Evolutionary conservation across 2,113 vertebrate species (phyloP), one percentile per base, ranked within the genome.

Genomic region (Periophthalmus modestus): DNA sequence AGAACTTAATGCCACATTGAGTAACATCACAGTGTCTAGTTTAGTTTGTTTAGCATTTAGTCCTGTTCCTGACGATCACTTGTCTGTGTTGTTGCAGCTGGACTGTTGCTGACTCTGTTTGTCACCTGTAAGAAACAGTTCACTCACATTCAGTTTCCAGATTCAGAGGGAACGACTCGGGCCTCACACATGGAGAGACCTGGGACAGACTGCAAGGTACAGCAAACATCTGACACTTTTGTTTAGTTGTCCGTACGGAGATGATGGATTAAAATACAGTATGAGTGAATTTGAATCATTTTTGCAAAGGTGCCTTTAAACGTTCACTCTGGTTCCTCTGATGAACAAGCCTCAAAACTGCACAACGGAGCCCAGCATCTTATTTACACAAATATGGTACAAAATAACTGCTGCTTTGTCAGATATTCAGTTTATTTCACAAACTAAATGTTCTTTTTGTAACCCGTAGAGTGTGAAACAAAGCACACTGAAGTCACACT

Each of bases 141-240:
- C 0, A 1, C 13, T 0, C 0, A 33, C 33, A 11, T 83, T 4
- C 24, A 57, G 1, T 0, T 23, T 4, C 14, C n/a, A 0, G 3
- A 36, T 12, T 15, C 1, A n/a, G 13, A 48, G 15, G 77, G 14
- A 68, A 52, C 77, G 23, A 68, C 19, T 1, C 58, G 83, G 0
- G 0, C 0, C 6, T 87, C 79, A 16, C 85, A 90, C 84, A 76
- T 6, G 19, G 90, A 91, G 68, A 48, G 2, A n/a, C 82, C 67
- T 74, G 88, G 87, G 61, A 82, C 54, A 50, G 87, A 88, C 36
- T 87, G 83, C 75, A 0, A 79, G 88, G 89, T 62, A 34, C 28
- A 34, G 24, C 14, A 62, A 18, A 62, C 6, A 2, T 12, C 18
- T 15, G 0, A 61, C 7, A 55, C n/a, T 21, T 21, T 10, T 10